Percentiles rank a stretch among this genome's conserved stretches.
These are phyloP conservation scores for Phymatocera aterrima DNA, from an alignment of 2,888 invertebrate genomes.

Conservation along the genomic window DNA sequence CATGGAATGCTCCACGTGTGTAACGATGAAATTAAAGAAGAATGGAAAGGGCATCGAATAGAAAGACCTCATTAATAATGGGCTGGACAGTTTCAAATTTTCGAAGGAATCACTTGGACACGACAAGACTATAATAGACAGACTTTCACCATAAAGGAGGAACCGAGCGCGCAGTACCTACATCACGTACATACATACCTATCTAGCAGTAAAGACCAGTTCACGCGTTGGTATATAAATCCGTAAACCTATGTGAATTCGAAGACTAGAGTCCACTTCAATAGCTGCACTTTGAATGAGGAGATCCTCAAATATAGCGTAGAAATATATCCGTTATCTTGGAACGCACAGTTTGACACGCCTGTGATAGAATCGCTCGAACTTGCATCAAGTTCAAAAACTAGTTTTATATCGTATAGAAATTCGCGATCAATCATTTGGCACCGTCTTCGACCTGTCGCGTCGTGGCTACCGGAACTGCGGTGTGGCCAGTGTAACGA, in stretches of 20 bases:
- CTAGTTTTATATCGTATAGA: too few species aligned
- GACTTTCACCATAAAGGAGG: constrained; percentile 2
- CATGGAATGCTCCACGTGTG: too few species aligned
- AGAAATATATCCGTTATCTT: background rate
- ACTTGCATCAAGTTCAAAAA: too few species aligned
- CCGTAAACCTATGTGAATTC: background rate
- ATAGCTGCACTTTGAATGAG: background rate
- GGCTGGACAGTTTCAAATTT: background rate
- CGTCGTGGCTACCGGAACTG: too few species aligned
- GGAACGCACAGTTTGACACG: background rate
- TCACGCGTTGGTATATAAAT: background rate
- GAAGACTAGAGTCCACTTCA: background rate
- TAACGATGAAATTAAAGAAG: background rate
- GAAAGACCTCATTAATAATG: background rate
- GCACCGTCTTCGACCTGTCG: too few species aligned
- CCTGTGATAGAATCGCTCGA: too few species aligned
- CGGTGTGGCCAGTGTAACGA: too few species aligned
- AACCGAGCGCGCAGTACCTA: background rate
- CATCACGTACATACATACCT: background rate
- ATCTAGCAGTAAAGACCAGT: too few species aligned
- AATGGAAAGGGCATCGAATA: background rate
- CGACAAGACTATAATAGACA: too few species aligned
- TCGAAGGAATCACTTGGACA: background rate
- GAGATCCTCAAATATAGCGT: background rate
- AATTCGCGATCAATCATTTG: too few species aligned